Percentiles rank a stretch among this genome's conserved stretches.
Conservation (phyloP, 2,888 invertebrate genomes). For the Melieria omissa region DNA sequence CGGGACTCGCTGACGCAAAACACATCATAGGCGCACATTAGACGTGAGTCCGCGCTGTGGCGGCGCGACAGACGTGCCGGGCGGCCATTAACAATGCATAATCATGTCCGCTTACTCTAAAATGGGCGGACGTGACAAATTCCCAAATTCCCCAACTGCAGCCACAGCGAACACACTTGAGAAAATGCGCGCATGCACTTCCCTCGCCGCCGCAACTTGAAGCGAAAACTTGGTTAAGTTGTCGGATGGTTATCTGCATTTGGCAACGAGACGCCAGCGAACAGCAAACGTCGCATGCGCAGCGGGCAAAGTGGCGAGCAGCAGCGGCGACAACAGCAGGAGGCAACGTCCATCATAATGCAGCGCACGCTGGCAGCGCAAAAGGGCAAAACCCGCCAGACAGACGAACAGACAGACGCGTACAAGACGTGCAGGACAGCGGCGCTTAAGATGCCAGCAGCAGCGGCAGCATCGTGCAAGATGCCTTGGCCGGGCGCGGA, state of each 20-base stretch:
- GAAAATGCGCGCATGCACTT: slow-evolving; percentile 20
- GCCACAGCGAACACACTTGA: slow-evolving; percentile 24
- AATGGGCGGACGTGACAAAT: slow-evolving; percentile 36
- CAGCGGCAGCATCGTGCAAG: neutral
- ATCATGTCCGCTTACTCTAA: slow-evolving; percentile 34
- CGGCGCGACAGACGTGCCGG: neutral
- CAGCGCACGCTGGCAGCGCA: neutral
- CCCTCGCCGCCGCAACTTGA: neutral
- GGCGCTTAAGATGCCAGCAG: neutral
- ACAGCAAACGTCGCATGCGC: neutral
- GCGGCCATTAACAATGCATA: slow-evolving; percentile 35
- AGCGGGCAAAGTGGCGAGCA: neutral
- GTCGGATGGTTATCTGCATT: slow-evolving; percentile 33
- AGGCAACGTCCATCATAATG: slow-evolving; percentile 25
- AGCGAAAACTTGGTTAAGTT: neutral
- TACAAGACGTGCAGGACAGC: neutral
- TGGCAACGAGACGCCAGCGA: slow-evolving; percentile 22
- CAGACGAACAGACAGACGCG: neutral
- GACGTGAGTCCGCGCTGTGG: no score
- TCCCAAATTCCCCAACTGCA: slow-evolving; percentile 21
- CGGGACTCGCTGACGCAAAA: no score
- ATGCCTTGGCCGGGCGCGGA: neutral
- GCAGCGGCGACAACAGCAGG: neutral
- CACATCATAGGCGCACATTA: no score
- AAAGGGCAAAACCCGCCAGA: neutral